phyloP scores from a whole-genome alignment of 1,140 invertebrate genomes.

The Calosoma granatense region DNA sequence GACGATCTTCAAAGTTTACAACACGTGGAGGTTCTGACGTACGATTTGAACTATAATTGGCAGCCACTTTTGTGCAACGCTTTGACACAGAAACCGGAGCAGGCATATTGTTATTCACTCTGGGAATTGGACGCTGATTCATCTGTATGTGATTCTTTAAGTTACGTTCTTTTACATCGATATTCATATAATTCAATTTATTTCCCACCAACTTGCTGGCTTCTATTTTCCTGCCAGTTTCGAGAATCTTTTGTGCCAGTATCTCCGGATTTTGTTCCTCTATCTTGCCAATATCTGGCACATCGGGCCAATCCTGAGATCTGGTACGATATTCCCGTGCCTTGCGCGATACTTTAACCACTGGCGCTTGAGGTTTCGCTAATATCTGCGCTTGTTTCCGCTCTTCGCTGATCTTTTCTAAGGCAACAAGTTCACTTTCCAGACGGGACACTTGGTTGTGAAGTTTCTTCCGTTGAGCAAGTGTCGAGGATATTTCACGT shows the following conservation, averaged over 20 bases:
- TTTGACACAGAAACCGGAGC: constrained; percentile 23
- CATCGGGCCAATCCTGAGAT: constrained; percentile 83
- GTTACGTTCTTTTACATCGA: constrained; percentile 7
- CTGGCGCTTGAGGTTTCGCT: constrained; percentile 19
- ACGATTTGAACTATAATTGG: constrained; percentile 10
- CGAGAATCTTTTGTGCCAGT: constrained; percentile 77
- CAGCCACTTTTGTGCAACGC: constrained; percentile 15
- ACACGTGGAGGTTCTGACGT: constrained; percentile 67
- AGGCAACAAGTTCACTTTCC: constrained; percentile 59
- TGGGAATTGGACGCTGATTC: constrained; percentile 14
- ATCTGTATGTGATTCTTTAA: constrained; percentile 21
- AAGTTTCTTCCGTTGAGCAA: constrained; percentile 69
- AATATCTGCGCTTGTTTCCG: constrained; percentile 41
- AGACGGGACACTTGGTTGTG: constrained; percentile 65
- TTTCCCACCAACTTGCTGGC: constrained; percentile 52
- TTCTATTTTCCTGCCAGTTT: constrained; percentile 78
- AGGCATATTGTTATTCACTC: constrained; percentile 21
- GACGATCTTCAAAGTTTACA: constrained; percentile 80
- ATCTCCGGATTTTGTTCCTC: constrained; percentile 86
- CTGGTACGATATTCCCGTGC: constrained; percentile 60
- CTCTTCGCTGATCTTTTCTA: constrained; percentile 61
- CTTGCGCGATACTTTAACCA: constrained; percentile 41
- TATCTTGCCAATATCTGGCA: constrained; percentile 80
- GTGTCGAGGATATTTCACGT: constrained; percentile 72
- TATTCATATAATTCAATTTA: constrained; percentile 11